Conservation (phyloP, 2,113 vertebrate genomes). For the Aegotheles bennettii region DNA sequence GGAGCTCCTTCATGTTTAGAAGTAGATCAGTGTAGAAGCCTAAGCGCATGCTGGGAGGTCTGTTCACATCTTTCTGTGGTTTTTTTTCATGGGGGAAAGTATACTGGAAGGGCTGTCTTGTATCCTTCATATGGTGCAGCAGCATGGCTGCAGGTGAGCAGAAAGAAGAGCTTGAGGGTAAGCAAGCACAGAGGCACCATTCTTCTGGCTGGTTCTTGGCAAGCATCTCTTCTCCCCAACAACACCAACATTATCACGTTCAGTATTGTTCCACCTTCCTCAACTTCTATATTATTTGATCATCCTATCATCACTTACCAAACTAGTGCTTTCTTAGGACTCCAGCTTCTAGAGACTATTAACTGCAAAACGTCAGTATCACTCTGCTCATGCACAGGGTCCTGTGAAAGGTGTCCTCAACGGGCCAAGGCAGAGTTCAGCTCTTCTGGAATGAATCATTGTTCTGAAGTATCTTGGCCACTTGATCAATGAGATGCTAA, state of each 20-base stretch:
- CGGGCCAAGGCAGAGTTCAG: background rate
- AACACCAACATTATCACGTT: background rate
- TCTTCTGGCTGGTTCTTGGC: rapidly evolving
- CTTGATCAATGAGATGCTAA: background rate
- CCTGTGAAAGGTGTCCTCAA: background rate
- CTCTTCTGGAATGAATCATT: background rate
- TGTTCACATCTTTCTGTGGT: background rate
- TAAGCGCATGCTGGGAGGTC: background rate
- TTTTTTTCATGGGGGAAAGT: background rate
- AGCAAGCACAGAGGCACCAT: background rate
- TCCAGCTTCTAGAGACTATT: background rate
- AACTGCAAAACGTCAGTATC: background rate
- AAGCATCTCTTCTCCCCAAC: background rate
- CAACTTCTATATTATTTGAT: rapidly evolving
- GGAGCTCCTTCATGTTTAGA: background rate
- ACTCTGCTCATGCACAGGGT: background rate
- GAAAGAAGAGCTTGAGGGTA: background rate
- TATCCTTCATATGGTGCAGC: background rate
- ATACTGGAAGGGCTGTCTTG: background rate
- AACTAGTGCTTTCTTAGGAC: background rate
- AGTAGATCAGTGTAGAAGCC: background rate
- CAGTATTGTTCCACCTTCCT: background rate
- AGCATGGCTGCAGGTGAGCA: background rate
- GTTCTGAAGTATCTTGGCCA: background rate
- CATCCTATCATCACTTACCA: background rate